Percentiles rank a stretch among this genome's conserved stretches.
Conservation (phyloP, 2,797 vertebrate genomes). For the Enteromius trimaculatus region DNA sequence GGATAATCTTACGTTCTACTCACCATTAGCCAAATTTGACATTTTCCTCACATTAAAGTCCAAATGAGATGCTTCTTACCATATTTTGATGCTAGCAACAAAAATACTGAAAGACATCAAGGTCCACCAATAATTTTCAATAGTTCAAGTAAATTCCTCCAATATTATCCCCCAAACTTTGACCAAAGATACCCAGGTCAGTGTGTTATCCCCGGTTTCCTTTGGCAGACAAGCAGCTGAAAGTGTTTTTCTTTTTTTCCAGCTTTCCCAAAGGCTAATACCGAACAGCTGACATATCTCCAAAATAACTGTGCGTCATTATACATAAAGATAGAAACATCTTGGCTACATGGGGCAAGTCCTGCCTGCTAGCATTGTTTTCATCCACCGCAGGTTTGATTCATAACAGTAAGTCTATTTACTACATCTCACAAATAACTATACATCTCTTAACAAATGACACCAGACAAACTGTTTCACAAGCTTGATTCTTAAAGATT, state of each 20-base stretch:
- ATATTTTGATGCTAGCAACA: slow-evolving; percentile 35
- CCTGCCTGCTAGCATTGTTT: slow-evolving; percentile 58
- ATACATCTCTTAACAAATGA: neutral
- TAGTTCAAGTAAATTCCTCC: slow-evolving; percentile 62
- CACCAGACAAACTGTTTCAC: neutral
- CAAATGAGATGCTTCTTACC: slow-evolving; percentile 42
- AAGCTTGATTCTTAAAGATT: neutral
- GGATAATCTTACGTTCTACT: slow-evolving; percentile 48
- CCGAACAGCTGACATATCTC: slow-evolving; percentile 84
- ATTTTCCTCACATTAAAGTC: slow-evolving; percentile 39
- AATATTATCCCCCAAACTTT: slow-evolving; percentile 64
- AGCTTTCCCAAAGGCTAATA: slow-evolving; percentile 72
- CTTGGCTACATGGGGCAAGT: slow-evolving; percentile 61
- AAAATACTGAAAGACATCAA: slow-evolving; percentile 51
- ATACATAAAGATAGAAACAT: slow-evolving; percentile 74
- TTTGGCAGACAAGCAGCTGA: slow-evolving; percentile 62
- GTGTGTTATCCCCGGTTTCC: slow-evolving; percentile 58
- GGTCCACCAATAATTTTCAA: slow-evolving; percentile 48
- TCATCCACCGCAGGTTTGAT: neutral
- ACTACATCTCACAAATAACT: neutral
- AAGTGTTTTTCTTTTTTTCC: slow-evolving; percentile 63
- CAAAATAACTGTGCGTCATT: slow-evolving; percentile 81
- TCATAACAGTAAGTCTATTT: neutral
- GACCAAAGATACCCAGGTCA: slow-evolving; percentile 59
- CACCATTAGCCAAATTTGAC: slow-evolving; percentile 59